These are phyloP conservation scores for Hippopotamyrus pictus DNA, from an alignment of 2,797 vertebrate species.

Conservation along the genomic window DNA sequence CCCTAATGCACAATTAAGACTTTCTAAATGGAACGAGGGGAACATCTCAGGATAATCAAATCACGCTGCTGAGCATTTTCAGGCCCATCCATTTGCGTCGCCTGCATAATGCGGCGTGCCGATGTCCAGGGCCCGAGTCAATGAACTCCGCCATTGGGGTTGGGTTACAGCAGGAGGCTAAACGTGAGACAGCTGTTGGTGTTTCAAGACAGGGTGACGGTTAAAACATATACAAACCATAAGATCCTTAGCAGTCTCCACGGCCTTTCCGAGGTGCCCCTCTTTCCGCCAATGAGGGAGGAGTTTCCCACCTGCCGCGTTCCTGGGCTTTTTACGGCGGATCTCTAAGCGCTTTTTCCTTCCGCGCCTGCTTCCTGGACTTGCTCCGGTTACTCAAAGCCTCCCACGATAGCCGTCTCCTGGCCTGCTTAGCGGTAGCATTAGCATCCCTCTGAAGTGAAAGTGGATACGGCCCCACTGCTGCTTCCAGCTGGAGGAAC, in stretches of 20 bases:
- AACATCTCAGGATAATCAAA: slow-evolving; percentile 48
- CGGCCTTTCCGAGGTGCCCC: neutral
- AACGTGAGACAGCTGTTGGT: slow-evolving; percentile 61
- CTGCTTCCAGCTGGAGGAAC: neutral
- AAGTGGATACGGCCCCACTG: neutral
- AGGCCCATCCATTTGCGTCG: slow-evolving; percentile 27
- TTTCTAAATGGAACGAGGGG: slow-evolving; percentile 34
- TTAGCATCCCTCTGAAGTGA: slow-evolving; percentile 16
- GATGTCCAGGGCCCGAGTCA: slow-evolving; percentile 20
- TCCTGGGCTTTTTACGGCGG: neutral
- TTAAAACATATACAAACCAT: neutral
- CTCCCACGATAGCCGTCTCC: neutral
- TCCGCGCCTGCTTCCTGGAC: neutral
- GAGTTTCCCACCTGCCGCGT: neutral
- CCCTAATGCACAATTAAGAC: slow-evolving; percentile 42
- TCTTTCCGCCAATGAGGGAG: neutral
- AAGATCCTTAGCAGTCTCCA: neutral
- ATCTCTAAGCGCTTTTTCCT: neutral
- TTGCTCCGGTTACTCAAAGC: slow-evolving; percentile 5
- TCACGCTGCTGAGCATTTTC: slow-evolving; percentile 24
- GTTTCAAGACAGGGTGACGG: slow-evolving; percentile 49
- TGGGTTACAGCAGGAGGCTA: slow-evolving; percentile 30
- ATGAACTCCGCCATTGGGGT: slow-evolving; percentile 8
- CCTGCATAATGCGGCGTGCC: slow-evolving; percentile 25
- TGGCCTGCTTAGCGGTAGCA: neutral